phyloP scores from a whole-genome alignment of 2,797 vertebrate species.

The Bradypodion pumilum region DNA sequence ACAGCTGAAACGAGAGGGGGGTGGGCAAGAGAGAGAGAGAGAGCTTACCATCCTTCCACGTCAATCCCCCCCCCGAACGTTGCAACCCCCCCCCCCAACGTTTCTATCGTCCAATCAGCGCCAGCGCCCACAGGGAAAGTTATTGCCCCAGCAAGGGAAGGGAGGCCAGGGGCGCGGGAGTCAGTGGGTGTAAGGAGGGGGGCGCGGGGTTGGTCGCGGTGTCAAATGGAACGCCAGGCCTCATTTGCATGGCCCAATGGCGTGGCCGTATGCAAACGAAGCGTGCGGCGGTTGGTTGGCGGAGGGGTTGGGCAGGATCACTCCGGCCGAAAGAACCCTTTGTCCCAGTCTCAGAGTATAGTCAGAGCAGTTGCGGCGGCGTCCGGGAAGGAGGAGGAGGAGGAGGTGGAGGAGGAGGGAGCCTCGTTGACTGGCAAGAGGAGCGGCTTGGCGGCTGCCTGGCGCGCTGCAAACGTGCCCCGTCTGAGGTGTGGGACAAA shows the following conservation, averaged over 20 bases:
- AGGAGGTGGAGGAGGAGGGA: background rate
- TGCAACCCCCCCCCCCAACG: background rate
- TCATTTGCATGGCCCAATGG: constrained; percentile 71
- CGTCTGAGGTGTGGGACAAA: too few relatives aligned
- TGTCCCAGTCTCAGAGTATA: too few relatives aligned
- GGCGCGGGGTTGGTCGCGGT: background rate
- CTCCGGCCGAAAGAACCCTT: constrained; percentile 32
- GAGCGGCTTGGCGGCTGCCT: too few relatives aligned
- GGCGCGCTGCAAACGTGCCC: background rate
- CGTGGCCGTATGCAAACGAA: constrained; percentile 56
- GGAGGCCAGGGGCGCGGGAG: background rate
- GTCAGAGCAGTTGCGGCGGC: background rate
- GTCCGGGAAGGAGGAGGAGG: too few relatives aligned
- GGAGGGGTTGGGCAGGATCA: constrained; percentile 53
- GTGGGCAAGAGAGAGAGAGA: too few relatives aligned
- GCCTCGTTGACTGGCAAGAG: too few relatives aligned
- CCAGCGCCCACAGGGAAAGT: background rate
- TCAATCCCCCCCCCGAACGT: background rate
- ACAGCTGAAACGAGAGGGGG: constrained; percentile 26
- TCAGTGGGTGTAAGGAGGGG: too few relatives aligned
- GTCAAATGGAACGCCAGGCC: constrained; percentile 19
- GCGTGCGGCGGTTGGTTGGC: constrained; percentile 63
- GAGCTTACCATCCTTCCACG: constrained; percentile 5
- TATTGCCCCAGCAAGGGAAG: background rate
- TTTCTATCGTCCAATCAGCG: background rate